A percentile compares a stretch with the other conserved stretches of the same genome.
Evolutionary conservation across 2,113 vertebrate species (phyloP).

Genomic region (Sinocyclocheilus anshuiensis): DNA sequence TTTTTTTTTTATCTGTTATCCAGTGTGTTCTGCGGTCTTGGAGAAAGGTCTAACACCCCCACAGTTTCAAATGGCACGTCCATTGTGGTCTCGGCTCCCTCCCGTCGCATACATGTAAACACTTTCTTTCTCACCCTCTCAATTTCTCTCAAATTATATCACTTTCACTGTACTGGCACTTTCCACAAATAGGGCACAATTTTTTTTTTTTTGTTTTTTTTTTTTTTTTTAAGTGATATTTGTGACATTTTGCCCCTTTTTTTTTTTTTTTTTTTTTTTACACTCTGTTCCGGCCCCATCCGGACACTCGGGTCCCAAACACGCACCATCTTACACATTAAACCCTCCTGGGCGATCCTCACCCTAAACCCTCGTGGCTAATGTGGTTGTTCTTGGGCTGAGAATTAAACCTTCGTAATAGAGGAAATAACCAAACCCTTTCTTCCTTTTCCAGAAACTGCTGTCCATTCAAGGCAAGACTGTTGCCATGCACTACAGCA

Average conservation of each 20-base stretch:
- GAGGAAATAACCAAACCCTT: conserved; percentile 77
- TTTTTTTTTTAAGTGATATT: not conserved
- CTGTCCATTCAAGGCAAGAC: conserved; percentile 94
- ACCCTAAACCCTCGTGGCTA: conserved; percentile 83
- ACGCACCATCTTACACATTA: conserved; percentile 74
- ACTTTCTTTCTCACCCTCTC: not conserved
- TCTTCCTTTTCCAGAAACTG: conserved; percentile 93
- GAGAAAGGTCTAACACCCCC: conserved; percentile 21
- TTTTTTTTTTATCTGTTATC: conserved; percentile 56
- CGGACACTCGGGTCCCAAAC: conserved; percentile 82
- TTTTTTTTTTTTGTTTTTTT: conserved; percentile 42
- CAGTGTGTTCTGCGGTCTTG: not conserved
- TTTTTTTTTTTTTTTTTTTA: conserved; percentile 69
- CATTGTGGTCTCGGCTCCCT: not conserved
- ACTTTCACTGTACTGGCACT: not conserved
- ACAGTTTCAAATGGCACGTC: conserved; percentile 16
- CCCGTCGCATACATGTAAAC: not conserved
- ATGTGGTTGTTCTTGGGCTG: conserved; percentile 90
- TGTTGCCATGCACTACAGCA: conserved; percentile 98
- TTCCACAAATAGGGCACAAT: conserved; percentile 20
- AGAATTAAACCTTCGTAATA: conserved; percentile 66
- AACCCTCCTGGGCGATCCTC: conserved; percentile 85
- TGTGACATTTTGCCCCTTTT: too few species aligned
- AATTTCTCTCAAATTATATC: not conserved
- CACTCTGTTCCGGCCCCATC: conserved; percentile 80